A percentile compares a stretch with the other conserved stretches of the same genome.
phyloP scores from a whole-genome alignment of 2,888 invertebrate species.

The Chromoteleia sp. region DNA sequence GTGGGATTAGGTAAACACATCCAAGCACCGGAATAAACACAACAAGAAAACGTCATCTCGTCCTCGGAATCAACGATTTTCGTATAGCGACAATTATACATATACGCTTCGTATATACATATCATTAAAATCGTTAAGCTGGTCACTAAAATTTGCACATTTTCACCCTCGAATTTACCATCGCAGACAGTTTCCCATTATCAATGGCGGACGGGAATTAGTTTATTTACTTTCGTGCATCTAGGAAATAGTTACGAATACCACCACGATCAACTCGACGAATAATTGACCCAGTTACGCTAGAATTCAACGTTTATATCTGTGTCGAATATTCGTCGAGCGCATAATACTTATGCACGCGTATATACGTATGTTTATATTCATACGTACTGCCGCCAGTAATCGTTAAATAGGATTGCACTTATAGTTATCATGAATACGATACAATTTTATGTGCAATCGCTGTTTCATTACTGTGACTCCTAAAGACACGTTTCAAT shows the following conservation, averaged over 20 bases:
- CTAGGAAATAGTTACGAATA: constrained; percentile 35
- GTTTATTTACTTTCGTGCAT: constrained; percentile 35
- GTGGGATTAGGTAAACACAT: background rate
- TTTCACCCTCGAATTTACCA: constrained; percentile 17
- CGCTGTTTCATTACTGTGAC: constrained; percentile 26
- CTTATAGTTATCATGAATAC: constrained; percentile 25
- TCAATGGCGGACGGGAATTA: constrained; percentile 22
- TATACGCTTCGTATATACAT: constrained; percentile 5
- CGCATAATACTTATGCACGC: constrained; percentile 25
- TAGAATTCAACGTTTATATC: constrained; percentile 30
- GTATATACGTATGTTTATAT: constrained; percentile 25
- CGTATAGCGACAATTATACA: constrained; percentile 19
- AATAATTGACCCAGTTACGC: constrained; percentile 54
- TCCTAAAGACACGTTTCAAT: constrained; percentile 40
- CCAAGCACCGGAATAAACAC: background rate
- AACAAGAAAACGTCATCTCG: constrained; percentile 1
- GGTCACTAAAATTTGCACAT: constrained; percentile 22
- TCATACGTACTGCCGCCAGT: constrained; percentile 6
- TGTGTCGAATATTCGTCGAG: constrained; percentile 32
- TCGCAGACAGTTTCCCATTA: constrained; percentile 32
- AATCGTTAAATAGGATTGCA: constrained; percentile 52
- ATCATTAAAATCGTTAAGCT: constrained; percentile 31
- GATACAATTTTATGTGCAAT: constrained; percentile 35
- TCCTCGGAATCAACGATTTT: constrained; percentile 9
- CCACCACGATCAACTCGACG: constrained; percentile 22